Percentiles rank a stretch among this genome's conserved stretches.
These are phyloP conservation scores for Acrocephalus arundinaceus DNA, from an alignment of 2,113 vertebrate species.

Conservation along the genomic window DNA sequence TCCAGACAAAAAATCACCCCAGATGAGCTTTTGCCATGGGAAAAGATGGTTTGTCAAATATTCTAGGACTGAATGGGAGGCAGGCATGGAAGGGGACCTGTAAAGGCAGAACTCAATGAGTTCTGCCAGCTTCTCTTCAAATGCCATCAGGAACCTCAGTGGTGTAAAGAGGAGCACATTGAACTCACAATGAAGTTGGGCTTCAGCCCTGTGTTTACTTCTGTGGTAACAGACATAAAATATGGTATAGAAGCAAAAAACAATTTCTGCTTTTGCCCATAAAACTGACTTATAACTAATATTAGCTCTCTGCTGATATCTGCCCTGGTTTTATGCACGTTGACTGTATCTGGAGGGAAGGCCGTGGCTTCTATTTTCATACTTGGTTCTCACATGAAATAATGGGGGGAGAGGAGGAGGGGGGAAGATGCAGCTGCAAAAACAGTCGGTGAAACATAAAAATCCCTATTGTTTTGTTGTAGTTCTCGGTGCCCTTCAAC, in stretches of 20 bases:
- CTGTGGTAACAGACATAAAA: not conserved
- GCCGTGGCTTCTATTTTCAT: not conserved
- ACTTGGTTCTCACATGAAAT: slow-evolving; percentile 44
- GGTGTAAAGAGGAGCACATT: rapidly evolving
- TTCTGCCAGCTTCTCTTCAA: not conserved
- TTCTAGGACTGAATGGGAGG: not conserved
- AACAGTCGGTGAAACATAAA: slow-evolving; percentile 57
- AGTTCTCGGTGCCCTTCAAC: slow-evolving; percentile 19
- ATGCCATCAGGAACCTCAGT: not conserved
- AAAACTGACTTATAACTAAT: not conserved
- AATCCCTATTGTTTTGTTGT: slow-evolving; percentile 45
- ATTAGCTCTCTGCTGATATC: not conserved
- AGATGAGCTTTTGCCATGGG: not conserved
- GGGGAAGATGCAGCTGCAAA: slow-evolving; percentile 61
- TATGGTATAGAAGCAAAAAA: not conserved
- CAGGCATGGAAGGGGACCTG: not conserved
- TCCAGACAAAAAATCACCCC: not conserved
- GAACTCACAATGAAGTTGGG: not conserved
- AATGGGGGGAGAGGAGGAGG: not conserved
- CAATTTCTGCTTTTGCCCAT: not conserved
- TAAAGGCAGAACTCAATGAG: not conserved
- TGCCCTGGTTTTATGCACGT: not conserved
- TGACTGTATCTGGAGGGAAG: not conserved
- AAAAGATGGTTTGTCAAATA: not conserved
- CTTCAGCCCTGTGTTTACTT: not conserved